Percentiles rank a stretch among this genome's conserved stretches.
Evolutionary conservation across 2,888 invertebrate genomes (phyloP).

Genomic region (Meta bourneti): DNA sequence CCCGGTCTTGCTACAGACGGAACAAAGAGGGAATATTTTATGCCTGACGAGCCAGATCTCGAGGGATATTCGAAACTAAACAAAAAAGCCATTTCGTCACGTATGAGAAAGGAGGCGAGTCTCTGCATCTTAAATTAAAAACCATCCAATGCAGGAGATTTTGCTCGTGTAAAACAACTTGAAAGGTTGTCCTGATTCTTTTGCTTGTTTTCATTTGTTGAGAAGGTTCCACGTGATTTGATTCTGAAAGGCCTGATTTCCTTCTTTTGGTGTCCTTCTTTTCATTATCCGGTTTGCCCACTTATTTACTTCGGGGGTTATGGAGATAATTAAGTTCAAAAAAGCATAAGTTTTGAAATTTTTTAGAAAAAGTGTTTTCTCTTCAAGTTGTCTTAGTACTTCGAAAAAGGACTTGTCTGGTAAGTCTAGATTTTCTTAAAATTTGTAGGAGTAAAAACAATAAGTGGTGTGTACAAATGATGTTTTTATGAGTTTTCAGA

Average conservation of each 20-base stretch:
- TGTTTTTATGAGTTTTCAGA: too few species aligned
- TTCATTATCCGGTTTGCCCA: not conserved
- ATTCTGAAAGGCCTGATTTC: not conserved
- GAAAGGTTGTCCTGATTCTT: not conserved
- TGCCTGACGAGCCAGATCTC: constrained; percentile 14
- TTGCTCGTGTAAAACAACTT: not conserved
- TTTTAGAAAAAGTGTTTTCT: not conserved
- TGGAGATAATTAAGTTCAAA: not conserved
- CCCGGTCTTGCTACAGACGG: not conserved
- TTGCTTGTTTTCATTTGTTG: not conserved
- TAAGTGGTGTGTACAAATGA: too few species aligned
- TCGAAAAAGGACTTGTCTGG: too few species aligned
- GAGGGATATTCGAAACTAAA: not conserved
- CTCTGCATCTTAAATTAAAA: constrained; percentile 29
- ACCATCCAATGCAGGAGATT: not conserved
- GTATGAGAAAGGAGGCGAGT: not conserved
- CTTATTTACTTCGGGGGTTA: not conserved
- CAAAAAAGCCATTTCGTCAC: constrained; percentile 11
- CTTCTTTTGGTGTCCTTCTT: not conserved
- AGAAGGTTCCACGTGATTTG: not conserved
- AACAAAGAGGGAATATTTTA: constrained; percentile 44
- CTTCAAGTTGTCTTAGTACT: too few species aligned
- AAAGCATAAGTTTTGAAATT: not conserved
- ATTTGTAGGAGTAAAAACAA: too few species aligned
- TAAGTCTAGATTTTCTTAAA: too few species aligned